Evolutionary conservation across 2,113 vertebrate species (phyloP).

Genomic region (Gymnogyps californianus): DNA sequence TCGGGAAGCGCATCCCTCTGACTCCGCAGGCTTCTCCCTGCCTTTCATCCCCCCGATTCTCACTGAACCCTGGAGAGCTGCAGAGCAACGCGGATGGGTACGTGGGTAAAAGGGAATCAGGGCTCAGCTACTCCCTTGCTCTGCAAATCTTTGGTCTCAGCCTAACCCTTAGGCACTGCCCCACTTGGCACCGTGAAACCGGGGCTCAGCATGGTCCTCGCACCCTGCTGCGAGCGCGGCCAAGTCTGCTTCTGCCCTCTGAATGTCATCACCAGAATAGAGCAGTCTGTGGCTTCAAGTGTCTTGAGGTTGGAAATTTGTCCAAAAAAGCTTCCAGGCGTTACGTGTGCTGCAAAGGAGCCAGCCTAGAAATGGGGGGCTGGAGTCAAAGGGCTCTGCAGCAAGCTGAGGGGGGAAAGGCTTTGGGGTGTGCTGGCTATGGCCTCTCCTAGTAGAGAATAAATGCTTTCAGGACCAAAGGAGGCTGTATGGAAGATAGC

Average conservation of each 20-base stretch:
- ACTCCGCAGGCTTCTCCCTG: neutral
- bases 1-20: rapidly evolving
- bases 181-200: rapidly evolving
- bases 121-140: neutral
- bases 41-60: rapidly evolving
- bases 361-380: neutral
- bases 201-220: neutral
- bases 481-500: neutral
- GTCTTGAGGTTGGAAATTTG: neutral
- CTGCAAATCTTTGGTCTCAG: neutral
- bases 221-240: rapidly evolving
- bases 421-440: neutral
- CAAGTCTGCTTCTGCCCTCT: neutral
- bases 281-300: neutral
- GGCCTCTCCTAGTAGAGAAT: neutral
- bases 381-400: neutral
- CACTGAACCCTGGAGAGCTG: no score
- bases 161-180: neutral
- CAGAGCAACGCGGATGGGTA: rapidly evolving
- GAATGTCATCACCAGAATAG: rapidly evolving
- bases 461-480: neutral
- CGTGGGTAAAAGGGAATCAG: neutral
- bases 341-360: neutral
- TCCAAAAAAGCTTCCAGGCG: neutral
- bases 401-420: neutral